A percentile compares a stretch with the other conserved stretches of the same genome.
These are phyloP conservation scores for Lordiphosa collinella DNA, from an alignment of 1,140 invertebrate species.

Conservation along the genomic window DNA sequence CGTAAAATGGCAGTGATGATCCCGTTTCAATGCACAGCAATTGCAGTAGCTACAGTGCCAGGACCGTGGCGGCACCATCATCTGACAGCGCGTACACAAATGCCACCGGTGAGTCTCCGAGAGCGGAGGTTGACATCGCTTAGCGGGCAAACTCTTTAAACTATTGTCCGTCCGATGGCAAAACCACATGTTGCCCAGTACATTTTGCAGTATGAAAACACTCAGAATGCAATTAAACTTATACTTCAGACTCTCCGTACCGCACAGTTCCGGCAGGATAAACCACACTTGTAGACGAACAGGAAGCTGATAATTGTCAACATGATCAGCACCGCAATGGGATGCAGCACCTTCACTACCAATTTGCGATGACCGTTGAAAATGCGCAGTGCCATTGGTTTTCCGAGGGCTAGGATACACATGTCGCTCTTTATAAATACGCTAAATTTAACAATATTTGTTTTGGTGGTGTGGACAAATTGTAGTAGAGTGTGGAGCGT, in stretches of 20 bases:
- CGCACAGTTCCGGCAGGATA: constrained; percentile 22
- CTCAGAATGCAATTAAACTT: constrained; percentile 5
- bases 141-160: constrained; percentile 10
- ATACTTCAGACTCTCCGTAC: constrained; percentile 15
- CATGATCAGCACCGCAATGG: not conserved
- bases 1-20: constrained; percentile 97
- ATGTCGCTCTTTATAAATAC: not conserved
- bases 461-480: not conserved
- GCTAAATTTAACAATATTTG: constrained; percentile 5
- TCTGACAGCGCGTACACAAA: constrained; percentile 88
- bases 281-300: constrained; percentile 21
- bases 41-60: constrained; percentile 93
- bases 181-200: constrained; percentile 39
- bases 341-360: constrained; percentile 22
- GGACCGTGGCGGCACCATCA: constrained; percentile 88
- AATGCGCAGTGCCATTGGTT: not conserved
- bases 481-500: too few species aligned
- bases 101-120: constrained; percentile 82
- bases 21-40: constrained; percentile 92
- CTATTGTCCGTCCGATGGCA: constrained; percentile 14
- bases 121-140: not conserved
- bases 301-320: constrained; percentile 2
- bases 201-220: constrained; percentile 14
- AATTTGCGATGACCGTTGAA: constrained; percentile 1
- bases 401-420: not conserved